A percentile compares a stretch with the other conserved stretches of the same genome.
phyloP scores from a whole-genome alignment of 2,113 vertebrate species.

The Rhinoderma darwinii region DNA sequence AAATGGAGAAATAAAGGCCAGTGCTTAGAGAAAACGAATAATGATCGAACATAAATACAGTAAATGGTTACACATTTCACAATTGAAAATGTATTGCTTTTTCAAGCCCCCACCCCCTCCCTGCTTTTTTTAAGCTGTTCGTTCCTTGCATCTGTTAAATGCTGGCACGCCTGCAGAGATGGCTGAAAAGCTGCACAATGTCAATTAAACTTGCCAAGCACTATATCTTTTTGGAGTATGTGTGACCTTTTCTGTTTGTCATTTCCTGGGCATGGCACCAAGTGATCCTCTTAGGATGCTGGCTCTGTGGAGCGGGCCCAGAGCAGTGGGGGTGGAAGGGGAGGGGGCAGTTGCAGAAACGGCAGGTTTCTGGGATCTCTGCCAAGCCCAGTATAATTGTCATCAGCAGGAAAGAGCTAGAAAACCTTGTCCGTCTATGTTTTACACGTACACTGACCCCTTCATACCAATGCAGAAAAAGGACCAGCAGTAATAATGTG shows the following conservation, averaged over 20 bases:
- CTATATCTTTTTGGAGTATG: slow-evolving; percentile 77
- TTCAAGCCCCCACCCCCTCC: background rate
- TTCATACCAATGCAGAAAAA: slow-evolving; percentile 64
- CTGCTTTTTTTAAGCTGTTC: slow-evolving; percentile 59
- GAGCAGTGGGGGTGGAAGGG: slow-evolving; percentile 67
- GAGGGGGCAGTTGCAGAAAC: slow-evolving; percentile 45
- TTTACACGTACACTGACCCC: slow-evolving; percentile 76
- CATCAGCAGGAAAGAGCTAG: slow-evolving; percentile 76
- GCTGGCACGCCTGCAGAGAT: slow-evolving; percentile 71
- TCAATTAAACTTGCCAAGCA: slow-evolving; percentile 76
- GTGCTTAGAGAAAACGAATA: slow-evolving; percentile 61
- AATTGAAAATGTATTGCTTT: slow-evolving; percentile 5
- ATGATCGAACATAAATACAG: slow-evolving; percentile 60
- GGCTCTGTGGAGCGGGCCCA: slow-evolving; percentile 71
- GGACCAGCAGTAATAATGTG: slow-evolving; percentile 37
- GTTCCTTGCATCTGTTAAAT: slow-evolving; percentile 70
- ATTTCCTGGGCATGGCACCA: slow-evolving; percentile 83
- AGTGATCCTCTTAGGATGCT: slow-evolving; percentile 75
- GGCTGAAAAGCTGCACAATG: slow-evolving; percentile 74
- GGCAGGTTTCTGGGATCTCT: slow-evolving; percentile 77
- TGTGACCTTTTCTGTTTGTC: slow-evolving; percentile 86
- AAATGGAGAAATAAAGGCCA: too few relatives aligned
- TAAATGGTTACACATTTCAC: slow-evolving; percentile 28
- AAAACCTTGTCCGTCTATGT: slow-evolving; percentile 75
- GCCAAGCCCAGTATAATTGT: slow-evolving; percentile 81